Evolutionary conservation across 2,113 vertebrate genomes (phyloP).

Genomic region (Lethenteron reissneri): DNA sequence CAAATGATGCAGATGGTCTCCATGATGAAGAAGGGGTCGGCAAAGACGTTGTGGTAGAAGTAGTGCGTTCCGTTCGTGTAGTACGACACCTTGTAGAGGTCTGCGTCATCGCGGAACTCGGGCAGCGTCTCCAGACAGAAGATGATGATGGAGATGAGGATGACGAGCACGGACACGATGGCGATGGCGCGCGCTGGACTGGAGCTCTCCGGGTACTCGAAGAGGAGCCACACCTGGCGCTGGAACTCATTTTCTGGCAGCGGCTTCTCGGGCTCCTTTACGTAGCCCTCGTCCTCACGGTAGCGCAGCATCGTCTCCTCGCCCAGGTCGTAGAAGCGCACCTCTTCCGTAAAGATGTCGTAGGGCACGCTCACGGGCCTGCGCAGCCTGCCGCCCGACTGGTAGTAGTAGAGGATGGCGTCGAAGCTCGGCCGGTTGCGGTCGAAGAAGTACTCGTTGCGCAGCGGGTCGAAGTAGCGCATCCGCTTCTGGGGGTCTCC

Average conservation of each 20-base stretch:
- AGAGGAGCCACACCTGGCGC: conserved; percentile 90
- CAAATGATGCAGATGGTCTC: conserved; percentile 96
- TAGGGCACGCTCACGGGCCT: conserved; percentile 80
- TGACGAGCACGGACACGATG: conserved; percentile 95
- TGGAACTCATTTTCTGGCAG: conserved; percentile 91
- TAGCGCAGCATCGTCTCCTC: conserved; percentile 98
- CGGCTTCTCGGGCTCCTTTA: conserved; percentile 81
- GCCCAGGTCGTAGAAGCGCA: conserved; percentile 87
- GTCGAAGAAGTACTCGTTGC: conserved; percentile 96
- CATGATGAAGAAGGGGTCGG: conserved; percentile 94
- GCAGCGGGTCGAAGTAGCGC: conserved; percentile 86
- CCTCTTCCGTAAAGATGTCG: conserved; percentile 95
- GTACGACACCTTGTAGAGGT: conserved; percentile 33
- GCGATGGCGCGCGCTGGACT: conserved; percentile 90
- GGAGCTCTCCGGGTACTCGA: conserved; percentile 94
- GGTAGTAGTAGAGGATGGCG: conserved; percentile 89
- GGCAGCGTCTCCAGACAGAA: conserved; percentile 93
- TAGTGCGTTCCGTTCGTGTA: background rate
- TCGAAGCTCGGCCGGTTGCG: conserved; percentile 95
- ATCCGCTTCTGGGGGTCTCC: conserved; percentile 93
- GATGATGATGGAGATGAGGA: conserved; percentile 92
- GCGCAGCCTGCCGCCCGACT: conserved; percentile 69
- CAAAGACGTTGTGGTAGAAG: conserved; percentile 28
- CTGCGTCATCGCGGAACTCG: conserved; percentile 63
- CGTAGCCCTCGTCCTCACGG: conserved; percentile 88